These are phyloP conservation scores for Hippolais icterina DNA, from an alignment of 2,113 vertebrate genomes.

Conservation along the genomic window DNA sequence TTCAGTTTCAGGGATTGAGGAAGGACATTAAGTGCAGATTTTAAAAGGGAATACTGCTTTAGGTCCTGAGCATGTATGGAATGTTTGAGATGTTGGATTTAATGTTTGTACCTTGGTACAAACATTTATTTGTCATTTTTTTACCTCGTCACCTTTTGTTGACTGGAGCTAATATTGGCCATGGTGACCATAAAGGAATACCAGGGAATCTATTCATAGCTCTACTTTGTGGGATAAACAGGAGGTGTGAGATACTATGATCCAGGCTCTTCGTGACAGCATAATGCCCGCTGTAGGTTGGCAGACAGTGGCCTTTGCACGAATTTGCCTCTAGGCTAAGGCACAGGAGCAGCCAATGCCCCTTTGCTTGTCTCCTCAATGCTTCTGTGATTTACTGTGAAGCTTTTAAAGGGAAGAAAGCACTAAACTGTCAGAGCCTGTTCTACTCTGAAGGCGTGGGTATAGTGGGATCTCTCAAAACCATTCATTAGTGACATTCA, in stretches of 20 bases:
- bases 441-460: background rate
- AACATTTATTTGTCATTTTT: background rate
- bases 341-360: background rate
- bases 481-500: background rate
- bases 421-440: background rate
- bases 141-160: background rate
- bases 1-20: background rate
- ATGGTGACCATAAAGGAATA: background rate
- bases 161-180: background rate
- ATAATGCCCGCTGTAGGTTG: background rate
- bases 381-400: background rate
- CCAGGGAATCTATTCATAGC: constrained; percentile 20
- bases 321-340: background rate
- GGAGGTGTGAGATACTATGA: constrained; percentile 28
- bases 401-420: background rate
- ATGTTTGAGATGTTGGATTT: background rate
- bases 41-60: background rate
- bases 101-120: background rate
- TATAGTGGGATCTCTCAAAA: background rate
- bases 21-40: background rate
- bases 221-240: background rate
- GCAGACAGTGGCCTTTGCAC: background rate
- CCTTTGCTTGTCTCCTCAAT: background rate
- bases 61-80: background rate
- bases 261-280: background rate